Conservation (phyloP, 2,113 vertebrate genomes). For the Channa argus region DNA sequence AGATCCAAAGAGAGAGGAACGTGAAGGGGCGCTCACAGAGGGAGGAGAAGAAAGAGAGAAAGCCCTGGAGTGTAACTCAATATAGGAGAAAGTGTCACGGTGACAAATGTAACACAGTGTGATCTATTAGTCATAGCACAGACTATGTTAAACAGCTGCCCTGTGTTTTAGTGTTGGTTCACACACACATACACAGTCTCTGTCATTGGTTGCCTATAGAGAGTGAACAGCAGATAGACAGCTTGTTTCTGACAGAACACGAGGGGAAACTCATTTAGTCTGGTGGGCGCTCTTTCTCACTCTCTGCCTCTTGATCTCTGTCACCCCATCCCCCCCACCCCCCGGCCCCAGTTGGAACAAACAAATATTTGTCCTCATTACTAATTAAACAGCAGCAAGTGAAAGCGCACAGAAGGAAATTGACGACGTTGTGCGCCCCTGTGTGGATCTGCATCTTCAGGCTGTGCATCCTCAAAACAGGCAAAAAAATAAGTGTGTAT, state of each 20-base stretch:
- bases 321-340: slow-evolving; percentile 10
- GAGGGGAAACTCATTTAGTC: slow-evolving; percentile 78
- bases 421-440: slow-evolving; percentile 72
- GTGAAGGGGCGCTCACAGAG: slow-evolving; percentile 36
- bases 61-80: slow-evolving; percentile 85
- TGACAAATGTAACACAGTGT: slow-evolving; percentile 82
- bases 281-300: slow-evolving; percentile 22
- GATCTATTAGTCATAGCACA: slow-evolving; percentile 82
- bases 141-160: slow-evolving; percentile 82
- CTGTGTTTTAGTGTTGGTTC: slow-evolving; percentile 44
- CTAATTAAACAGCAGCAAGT: slow-evolving; percentile 90
- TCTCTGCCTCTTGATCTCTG: slow-evolving; percentile 26
- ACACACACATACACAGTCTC: slow-evolving; percentile 50
- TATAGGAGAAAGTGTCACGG: slow-evolving; percentile 82
- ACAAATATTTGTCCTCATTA: slow-evolving; percentile 97
- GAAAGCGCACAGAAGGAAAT: slow-evolving; percentile 79
- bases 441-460: slow-evolving; percentile 58
- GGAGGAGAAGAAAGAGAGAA: slow-evolving; percentile 54
- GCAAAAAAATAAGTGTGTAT: slow-evolving; percentile 16
- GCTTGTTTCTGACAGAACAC: slow-evolving; percentile 71
- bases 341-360: slow-evolving; percentile 70
- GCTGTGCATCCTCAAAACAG: slow-evolving; percentile 17
- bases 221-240: slow-evolving; percentile 49
- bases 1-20: slow-evolving; percentile 21
- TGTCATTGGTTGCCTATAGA: slow-evolving; percentile 55